Base-by-base conservation (phyloP, 2,888 invertebrate species). In the Entomobrya proxima region DNA sequence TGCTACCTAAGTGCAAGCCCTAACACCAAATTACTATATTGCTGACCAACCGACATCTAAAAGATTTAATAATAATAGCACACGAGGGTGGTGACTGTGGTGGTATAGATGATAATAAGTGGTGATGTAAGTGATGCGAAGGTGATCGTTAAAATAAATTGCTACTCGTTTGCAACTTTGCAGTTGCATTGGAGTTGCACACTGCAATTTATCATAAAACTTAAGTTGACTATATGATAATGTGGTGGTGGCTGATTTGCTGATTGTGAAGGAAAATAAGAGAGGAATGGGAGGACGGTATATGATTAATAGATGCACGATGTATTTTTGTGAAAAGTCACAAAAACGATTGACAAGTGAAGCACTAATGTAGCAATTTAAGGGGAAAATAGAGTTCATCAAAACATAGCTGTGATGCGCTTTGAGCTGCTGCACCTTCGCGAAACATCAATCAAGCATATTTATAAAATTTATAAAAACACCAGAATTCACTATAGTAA, bases 141-240 rank as follows among this genome's bases (percentile, higher is more conserved):
- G 81, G 81, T 81, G 61, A 74, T 81, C 61, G 81, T 81, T 81
- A 81, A 81, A 81, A 44, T 81, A 74, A 81, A 81, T 81, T 81
- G 74, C 58, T 81, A 40, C 40, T 72, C 74, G 58, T 81, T 81
- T 81, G 74, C 72, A 80, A 72, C 72, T 80, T 69, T 77, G 61
- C 78, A 64, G 2, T 18, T 50, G 30, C 58, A 58, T 11, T 58
- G 1, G 18, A 4, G 55, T 27, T 55, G 27, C 58, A 58, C 30
- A 55, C 11, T 9, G 21, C 24, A 37, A 67, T 40, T 67, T 40
- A 67, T 67, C 40, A 67, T 40, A 40, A 40, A 47, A 67, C 47
- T 52, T 24, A 52, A 77, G 24, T 67, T 27, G 47, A 64, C 5
- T 32, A 44, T 32, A 75, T 55, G 55, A 40, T 58, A 30, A 74